These are phyloP conservation scores for Scaptomyza tumidula DNA, from an alignment of 2,888 invertebrate species.

Conservation along the genomic window DNA sequence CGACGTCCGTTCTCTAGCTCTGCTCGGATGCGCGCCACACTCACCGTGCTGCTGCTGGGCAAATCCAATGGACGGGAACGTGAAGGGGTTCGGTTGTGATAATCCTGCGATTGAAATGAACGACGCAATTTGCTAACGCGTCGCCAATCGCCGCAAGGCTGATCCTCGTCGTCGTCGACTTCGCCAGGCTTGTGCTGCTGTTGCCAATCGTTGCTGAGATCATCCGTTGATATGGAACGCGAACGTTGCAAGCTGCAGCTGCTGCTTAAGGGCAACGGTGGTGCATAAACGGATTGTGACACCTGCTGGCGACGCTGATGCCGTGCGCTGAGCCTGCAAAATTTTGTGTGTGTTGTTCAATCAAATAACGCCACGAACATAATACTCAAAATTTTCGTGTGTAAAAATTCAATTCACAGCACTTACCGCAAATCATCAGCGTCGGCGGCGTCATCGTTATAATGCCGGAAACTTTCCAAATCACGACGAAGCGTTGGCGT, in stretches of 20 bases:
- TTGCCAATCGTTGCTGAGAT: conserved; percentile 84
- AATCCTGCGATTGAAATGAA: conserved; percentile 89
- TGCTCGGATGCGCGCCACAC: conserved; percentile 86
- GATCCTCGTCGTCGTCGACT: conserved; percentile 85
- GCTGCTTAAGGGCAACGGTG: conserved; percentile 48
- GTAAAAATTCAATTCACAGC: conserved; percentile 29
- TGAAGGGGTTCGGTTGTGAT: conserved; percentile 46
- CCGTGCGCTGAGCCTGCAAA: conserved; percentile 71
- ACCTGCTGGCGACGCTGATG: conserved; percentile 80
- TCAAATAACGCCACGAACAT: conserved; percentile 57
- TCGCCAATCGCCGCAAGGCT: conserved; percentile 87
- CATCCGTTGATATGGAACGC: conserved; percentile 85
- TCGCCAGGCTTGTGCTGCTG: conserved; percentile 83
- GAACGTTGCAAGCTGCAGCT: conserved; percentile 76
- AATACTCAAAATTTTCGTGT: conserved; percentile 7
- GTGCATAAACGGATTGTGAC: conserved; percentile 70
- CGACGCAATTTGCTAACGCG: conserved; percentile 88
- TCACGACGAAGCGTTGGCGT: conserved; percentile 80
- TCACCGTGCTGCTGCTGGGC: conserved; percentile 85
- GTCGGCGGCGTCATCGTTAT: conserved; percentile 63
- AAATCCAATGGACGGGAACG: conserved; percentile 81
- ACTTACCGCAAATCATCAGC: conserved; percentile 82
- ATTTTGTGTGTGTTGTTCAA: conserved; percentile 38
- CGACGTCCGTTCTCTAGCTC: conserved; percentile 86
- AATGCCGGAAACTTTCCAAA: conserved; percentile 84